Evolutionary conservation across 2,797 vertebrate species (phyloP), one percentile per base, ranked within the genome.

Genomic region (Tolypeutes matacus): DNA sequence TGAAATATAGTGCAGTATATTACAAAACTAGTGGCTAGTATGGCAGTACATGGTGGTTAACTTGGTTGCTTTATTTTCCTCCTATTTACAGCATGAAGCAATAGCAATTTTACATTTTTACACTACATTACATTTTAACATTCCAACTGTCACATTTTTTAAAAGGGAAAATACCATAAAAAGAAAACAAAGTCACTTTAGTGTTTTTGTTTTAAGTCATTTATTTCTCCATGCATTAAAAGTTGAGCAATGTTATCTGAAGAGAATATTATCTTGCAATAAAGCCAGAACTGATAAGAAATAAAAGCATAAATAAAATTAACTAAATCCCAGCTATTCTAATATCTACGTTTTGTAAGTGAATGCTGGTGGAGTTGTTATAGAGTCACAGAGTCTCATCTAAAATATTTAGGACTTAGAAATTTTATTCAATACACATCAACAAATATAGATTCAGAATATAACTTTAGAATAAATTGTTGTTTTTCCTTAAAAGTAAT

Each of bases 241-340:
- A 94, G 29, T 49, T 93, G 34, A 98, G 96, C 75, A 95, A 93
- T 73, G 10, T 62, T 88, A 89, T 62, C 39, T 69, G 60, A 93
- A 97, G 69, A 95, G 82, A 93, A 70, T 97, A 76, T 80, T 94
- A 83, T 89, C 21, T 10, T 95, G 23, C 23, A 95, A 90, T 95
- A 97, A 96, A 97, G 42, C 10, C 42, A 96, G 51, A 87, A 87
- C 56, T 92, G 18, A 95, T 95, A 87, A 69, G 15, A 96, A 96
- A 83, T 27, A 13, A 87, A 95, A 0, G 8, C 49, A 91, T 78
- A 96, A 95, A 95, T 97, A 96, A 95, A 93, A 92, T 91, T 75
- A 95, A 92, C 78, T 92, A 1, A 93, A 90, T 83, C 69, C 88
- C 15, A 93, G n/a, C 17, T 86, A 78, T 36, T 86, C 29, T 96